Base-by-base conservation (phyloP, 2,797 vertebrate species). In the Betta splendens region DNA sequence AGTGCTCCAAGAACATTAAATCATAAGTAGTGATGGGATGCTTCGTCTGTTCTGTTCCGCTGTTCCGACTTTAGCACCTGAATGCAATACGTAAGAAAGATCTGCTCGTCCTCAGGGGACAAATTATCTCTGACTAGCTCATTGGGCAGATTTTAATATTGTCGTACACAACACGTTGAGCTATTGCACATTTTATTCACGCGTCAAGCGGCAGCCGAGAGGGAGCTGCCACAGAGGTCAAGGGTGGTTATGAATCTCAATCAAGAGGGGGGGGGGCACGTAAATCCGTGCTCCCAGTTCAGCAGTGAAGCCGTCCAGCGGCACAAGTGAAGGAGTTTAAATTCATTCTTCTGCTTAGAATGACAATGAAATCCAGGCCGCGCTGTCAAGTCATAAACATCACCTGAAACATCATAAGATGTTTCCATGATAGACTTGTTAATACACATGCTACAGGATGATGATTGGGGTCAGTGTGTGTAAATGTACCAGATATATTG, bases 1-100 rank as follows among this genome's bases (percentile, higher is more conserved):
- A 70, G 45, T 4, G 8, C 54, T 55, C 7, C 0, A 3, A 23
- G n/a, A n/a, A n/a, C n/a, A n/a, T 55, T 75, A 79, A 75, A 79
- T 70, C 52, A 63, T 17, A 18, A 16, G 46, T 21, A 38, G 7
- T 7, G 36, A 28, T 44, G 52, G 31, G 44, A 38, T 23, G 28
- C 46, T 45, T 45, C 25, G 50, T 58, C 31, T 43, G 13, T 50
- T 53, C 23, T 40, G 17, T 18, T 38, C 33, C 69, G 44, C 20
- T 29, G 15, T 48, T 23, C 17, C 16, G 33, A 49, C 37, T 57
- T 63, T 22, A 61, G 44, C 11, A 12, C 16, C 21, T 44, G 12
- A 52, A 47, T 26, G 13, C 22, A 29, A 69, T 2, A 58, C 33
- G 28, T 18, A 48, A 52, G 15, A 33, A n/a, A n/a, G n/a, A 48